Conservation (phyloP, 2,888 invertebrate species). For the Philhelius pedissequus region DNA sequence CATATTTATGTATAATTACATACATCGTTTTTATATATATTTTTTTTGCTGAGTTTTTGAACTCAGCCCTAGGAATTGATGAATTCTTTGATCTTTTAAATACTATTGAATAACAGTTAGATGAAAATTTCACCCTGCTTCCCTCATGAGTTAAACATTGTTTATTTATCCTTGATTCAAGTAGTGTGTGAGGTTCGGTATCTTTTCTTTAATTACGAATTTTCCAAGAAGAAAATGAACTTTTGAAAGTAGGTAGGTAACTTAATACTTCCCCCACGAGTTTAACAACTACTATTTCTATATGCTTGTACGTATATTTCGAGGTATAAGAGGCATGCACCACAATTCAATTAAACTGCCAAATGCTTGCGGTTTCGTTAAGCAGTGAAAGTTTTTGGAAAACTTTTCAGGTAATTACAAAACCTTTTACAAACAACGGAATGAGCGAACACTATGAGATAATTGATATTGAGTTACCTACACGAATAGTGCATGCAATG, state of each 20-base stretch:
- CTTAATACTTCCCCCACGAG: background rate
- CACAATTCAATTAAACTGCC: constrained; percentile 49
- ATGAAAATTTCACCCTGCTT: background rate
- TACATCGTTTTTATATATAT: no score
- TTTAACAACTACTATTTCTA: background rate
- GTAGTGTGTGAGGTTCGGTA: background rate
- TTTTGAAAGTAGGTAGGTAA: background rate
- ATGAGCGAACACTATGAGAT: constrained; percentile 35
- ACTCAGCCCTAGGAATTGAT: background rate
- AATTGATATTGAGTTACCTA: constrained; percentile 57
- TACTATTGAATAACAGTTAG: background rate
- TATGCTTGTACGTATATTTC: background rate
- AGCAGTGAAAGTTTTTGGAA: constrained; percentile 49
- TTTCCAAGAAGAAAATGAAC: background rate
- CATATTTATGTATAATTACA: no score
- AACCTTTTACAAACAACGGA: constrained; percentile 45
- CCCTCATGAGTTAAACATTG: background rate
- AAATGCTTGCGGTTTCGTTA: constrained; percentile 46
- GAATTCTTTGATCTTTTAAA: background rate
- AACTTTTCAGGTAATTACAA: constrained; percentile 62
- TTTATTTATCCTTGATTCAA: background rate
- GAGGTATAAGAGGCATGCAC: constrained; percentile 8
- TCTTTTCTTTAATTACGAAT: background rate
- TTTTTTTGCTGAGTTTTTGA: background rate
- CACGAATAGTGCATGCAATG: constrained; percentile 32